Evolutionary conservation across 2,797 vertebrate species (phyloP), one percentile per base, ranked within the genome.

Genomic region (Gymnocypris eckloni): DNA sequence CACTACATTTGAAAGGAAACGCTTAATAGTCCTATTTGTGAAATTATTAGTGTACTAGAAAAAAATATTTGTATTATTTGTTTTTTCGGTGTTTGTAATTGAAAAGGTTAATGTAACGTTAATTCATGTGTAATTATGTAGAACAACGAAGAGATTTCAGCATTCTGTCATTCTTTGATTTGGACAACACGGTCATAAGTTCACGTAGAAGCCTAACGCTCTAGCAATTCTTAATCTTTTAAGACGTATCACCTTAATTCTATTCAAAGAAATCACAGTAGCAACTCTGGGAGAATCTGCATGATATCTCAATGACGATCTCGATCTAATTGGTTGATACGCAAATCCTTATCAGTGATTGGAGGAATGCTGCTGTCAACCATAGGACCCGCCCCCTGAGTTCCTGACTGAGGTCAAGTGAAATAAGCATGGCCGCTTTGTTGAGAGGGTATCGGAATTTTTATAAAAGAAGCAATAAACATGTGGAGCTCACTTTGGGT

Each of bases 361-460:
- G 86, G 86, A 52, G 12, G 70, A 59, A 16, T 9, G 11, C 4
- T 0, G 0, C 10, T 33, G 41, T 89, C 88, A 91, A 18, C 94
- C 93, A 87, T 72, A 48, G 16, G 8, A 22, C 10, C 37, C 81
- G 79, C 72, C 1, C 73, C 67, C 85, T 16, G 22, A 86, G 83
- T 93, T 92, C 88, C 90, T 90, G 90, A 85, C 59, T 88, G 91
- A 92, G 93, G 92, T 94, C 92, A 93, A 90, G 2, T 2, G 90
- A 91, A 93, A 93, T 90, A 94, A 96, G 93, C 91, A 96, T 96
- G 95, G 95, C 95, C 61, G 95, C 95, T 77, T 91, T 95, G 81
- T 75, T 96, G 43, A 93, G 93, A 92, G 93, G 93, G 37, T 92
- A 91, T 87, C 93, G 92, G 85, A 94, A 80, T 86, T 81, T 95